Base-by-base conservation (phyloP, 2,113 vertebrate genomes). In the Oriolus oriolus region DNA sequence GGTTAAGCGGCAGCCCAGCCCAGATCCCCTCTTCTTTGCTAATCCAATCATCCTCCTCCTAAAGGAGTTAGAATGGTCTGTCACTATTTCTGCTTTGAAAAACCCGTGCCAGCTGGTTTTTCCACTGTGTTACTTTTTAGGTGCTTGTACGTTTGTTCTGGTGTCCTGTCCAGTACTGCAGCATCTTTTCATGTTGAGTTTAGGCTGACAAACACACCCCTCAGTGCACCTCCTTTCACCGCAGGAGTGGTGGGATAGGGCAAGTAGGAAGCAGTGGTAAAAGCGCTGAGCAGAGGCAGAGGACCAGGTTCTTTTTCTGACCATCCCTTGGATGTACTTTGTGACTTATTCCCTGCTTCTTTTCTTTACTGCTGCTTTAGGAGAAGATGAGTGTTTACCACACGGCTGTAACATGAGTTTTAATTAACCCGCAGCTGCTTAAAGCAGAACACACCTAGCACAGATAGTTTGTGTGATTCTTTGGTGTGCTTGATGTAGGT, bases 161-260 rank as follows among this genome's bases (percentile, higher is more conserved):
- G 9, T 57, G 50, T 35, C 52, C 53, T 5, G 1, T 53, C 7
- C 27, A 16, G 77, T 27, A 22, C 13, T 21, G 27, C 9, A 9
- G 33, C 24, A 28, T 50, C 47, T 52, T 63, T 68, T 33, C 14
- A 7, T 3, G 13, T 22, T 37, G 47, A 50, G 27, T 30, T 68
- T 45, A 42, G 18, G 54, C 23, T 3, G 2, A 30, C 11, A 26
- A 60, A 4, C 0, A 0, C 5, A 3, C 42, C 6, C 24, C 14
- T 42, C 23, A 13, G 45, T 1, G 3, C 8, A 41, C 19, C 15
- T 35, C 37, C 47, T 70, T 49, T 78, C 17, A 13, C 37, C 65
- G 9, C 1, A 1, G 33, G 27, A 76, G 17, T 4, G 4, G 9
- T 0, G 1, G 37, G 7, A 12, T 8, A 49, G 26, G 33, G 23